phyloP scores from a whole-genome alignment of 2,797 vertebrate species.

The Cynodonichthys magdalenae region DNA sequence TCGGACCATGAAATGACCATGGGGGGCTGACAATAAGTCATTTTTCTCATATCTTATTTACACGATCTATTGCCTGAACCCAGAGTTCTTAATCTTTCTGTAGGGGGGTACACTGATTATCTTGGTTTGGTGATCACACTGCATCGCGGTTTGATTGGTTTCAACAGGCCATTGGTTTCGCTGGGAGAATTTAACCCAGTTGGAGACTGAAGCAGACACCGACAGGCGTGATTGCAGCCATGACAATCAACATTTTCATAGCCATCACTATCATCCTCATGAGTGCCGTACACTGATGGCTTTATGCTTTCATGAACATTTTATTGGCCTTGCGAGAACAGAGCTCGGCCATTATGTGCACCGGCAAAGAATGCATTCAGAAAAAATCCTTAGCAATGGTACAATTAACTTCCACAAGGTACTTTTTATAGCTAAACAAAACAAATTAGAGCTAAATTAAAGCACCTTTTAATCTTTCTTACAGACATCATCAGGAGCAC shows the following conservation, averaged over 20 bases:
- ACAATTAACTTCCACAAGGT: conserved; percentile 5
- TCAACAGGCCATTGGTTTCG: conserved; percentile 34
- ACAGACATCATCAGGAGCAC: not conserved
- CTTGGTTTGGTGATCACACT: conserved; percentile 22
- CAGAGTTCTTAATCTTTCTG: conserved; percentile 7
- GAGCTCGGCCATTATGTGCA: conserved; percentile 9
- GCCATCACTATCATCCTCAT: conserved; percentile 11
- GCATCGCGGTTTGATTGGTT: conserved; percentile 32
- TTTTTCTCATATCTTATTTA: not conserved
- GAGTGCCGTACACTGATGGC: conserved; percentile 28
- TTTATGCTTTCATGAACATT: conserved; percentile 20
- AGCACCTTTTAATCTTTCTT: conserved; percentile 25
- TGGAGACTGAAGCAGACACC: conserved; percentile 10
- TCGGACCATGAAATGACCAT: not conserved
- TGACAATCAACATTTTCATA: conserved; percentile 37
- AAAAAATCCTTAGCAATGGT: conserved; percentile 3
- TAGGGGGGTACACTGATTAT: conserved; percentile 9
- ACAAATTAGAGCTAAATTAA: conserved; percentile 31
- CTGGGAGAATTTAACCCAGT: conserved; percentile 30
- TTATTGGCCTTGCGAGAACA: conserved; percentile 6
- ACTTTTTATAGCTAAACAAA: conserved; percentile 14
- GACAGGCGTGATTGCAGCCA: conserved; percentile 14
- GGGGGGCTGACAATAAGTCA: not conserved
- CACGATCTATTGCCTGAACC: conserved; percentile 25
- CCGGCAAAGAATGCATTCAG: conserved; percentile 1